These are phyloP conservation scores for Chrysogorgia sp. DNA, from an alignment of 92 coral and sea anemone genomes.

Conservation along the genomic window DNA sequence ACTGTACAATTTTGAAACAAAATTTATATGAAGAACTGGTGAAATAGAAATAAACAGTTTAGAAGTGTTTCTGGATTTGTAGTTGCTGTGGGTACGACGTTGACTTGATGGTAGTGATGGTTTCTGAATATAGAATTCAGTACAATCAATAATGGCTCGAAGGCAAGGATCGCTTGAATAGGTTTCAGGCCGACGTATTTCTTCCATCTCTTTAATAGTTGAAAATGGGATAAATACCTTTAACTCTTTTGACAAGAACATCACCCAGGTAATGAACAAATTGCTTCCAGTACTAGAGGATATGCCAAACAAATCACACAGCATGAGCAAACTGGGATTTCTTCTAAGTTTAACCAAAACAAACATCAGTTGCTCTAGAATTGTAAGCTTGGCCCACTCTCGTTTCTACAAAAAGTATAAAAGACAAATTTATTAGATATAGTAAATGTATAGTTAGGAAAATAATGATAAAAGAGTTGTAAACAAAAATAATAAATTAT, in stretches of 20 bases:
- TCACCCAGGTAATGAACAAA: constrained; percentile 58
- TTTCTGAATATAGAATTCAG: constrained; percentile 71
- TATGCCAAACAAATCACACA: no score
- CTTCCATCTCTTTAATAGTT: constrained; percentile 55
- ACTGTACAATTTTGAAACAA: constrained; percentile 67
- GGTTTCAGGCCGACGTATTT: constrained; percentile 50
- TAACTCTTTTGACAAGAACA: constrained; percentile 64
- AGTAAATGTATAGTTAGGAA: no score
- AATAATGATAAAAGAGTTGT: no score
- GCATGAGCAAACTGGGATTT: constrained; percentile 63
- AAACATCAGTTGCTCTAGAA: constrained; percentile 67
- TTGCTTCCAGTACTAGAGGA: constrained; percentile 42
- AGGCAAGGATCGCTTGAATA: constrained; percentile 51
- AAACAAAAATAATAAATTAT: no score
- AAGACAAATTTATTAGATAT: no score
- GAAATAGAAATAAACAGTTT: constrained; percentile 74
- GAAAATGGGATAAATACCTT: constrained; percentile 64
- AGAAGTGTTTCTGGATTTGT: constrained; percentile 71
- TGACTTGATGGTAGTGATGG: no score
- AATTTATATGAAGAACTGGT: constrained; percentile 68
- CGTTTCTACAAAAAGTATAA: no score
- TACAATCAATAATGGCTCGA: constrained; percentile 75
- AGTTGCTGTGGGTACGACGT: constrained; percentile 70
- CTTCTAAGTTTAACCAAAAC: constrained; percentile 64
- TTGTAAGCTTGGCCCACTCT: constrained; percentile 58